Evolutionary conservation across 1,140 invertebrate genomes (phyloP).

Genomic region (Caenorhabditis latens): DNA sequence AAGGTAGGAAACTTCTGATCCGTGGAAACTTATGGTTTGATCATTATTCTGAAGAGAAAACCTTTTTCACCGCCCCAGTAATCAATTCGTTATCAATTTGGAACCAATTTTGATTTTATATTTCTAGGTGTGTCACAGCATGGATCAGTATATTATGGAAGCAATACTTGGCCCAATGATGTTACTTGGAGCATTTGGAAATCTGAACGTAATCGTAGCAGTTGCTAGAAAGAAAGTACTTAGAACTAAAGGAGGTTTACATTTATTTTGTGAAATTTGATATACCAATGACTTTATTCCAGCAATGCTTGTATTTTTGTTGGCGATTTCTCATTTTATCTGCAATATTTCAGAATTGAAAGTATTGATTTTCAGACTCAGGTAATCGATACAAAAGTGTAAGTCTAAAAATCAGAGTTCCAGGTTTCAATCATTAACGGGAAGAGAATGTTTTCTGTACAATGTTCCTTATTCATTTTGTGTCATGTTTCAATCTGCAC

Average conservation of each 20-base stretch:
- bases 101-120: not conserved
- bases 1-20: no score
- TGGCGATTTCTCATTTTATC: conserved; percentile 24
- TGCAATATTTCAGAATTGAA: conserved; percentile 25
- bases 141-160: conserved; percentile 8
- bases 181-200: conserved; percentile 11
- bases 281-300: not conserved
- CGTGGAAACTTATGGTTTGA: no score
- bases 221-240: conserved; percentile 23
- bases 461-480: conserved; percentile 8
- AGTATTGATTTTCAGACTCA: not conserved
- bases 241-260: conserved; percentile 27
- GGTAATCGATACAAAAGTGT: not conserved
- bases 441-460: conserved; percentile 42
- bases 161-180: conserved; percentile 15
- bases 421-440: conserved; percentile 30
- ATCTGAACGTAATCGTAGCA: conserved; percentile 22
- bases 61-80: not conserved
- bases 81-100: not conserved
- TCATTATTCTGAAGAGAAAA: not conserved
- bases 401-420: not conserved
- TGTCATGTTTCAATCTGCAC: conserved; percentile 17
- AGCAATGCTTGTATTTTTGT: conserved; percentile 26
- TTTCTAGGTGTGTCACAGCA: not conserved
- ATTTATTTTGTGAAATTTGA: not conserved